Conservation (phyloP, 2,888 invertebrate species). For the Saturnia japonica region DNA sequence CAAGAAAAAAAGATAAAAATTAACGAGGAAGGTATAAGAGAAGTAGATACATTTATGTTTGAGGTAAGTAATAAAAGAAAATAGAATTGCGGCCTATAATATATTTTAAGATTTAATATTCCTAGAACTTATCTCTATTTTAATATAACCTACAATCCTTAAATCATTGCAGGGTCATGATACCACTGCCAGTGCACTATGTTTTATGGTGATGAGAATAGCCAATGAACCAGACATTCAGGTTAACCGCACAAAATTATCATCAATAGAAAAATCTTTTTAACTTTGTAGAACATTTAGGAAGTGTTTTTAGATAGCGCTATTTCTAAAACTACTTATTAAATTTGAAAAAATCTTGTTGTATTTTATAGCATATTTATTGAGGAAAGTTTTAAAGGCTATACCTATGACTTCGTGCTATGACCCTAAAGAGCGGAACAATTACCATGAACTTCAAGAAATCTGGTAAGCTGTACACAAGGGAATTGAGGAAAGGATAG, state of each 20-base stretch:
- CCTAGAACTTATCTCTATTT: not conserved
- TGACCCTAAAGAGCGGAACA: no score
- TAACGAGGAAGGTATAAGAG: slow-evolving; percentile 80
- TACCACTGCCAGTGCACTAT: slow-evolving; percentile 64
- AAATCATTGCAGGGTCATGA: slow-evolving; percentile 67
- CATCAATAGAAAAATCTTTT: not conserved
- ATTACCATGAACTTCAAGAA: no score
- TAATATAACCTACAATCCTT: not conserved
- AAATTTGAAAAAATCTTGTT: no score
- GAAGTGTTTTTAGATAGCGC: no score
- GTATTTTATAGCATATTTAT: no score
- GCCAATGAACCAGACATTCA: slow-evolving; percentile 70
- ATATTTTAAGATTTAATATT: not conserved
- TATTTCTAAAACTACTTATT: no score
- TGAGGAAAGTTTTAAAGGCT: no score
- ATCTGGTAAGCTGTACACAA: no score
- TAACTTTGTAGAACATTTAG: no score
- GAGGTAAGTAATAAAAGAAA: slow-evolving; percentile 57
- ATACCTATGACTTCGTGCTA: no score
- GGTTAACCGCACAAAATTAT: slow-evolving; percentile 34
- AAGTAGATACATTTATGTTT: slow-evolving; percentile 87
- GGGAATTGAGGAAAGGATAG: no score
- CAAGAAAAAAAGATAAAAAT: slow-evolving; percentile 76
- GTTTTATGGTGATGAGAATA: slow-evolving; percentile 61
- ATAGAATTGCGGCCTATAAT: not conserved